Percentiles rank a stretch among this genome's conserved stretches.
These are phyloP conservation scores for Anastatus disparis DNA, from an alignment of 1,140 invertebrate genomes.

Conservation along the genomic window DNA sequence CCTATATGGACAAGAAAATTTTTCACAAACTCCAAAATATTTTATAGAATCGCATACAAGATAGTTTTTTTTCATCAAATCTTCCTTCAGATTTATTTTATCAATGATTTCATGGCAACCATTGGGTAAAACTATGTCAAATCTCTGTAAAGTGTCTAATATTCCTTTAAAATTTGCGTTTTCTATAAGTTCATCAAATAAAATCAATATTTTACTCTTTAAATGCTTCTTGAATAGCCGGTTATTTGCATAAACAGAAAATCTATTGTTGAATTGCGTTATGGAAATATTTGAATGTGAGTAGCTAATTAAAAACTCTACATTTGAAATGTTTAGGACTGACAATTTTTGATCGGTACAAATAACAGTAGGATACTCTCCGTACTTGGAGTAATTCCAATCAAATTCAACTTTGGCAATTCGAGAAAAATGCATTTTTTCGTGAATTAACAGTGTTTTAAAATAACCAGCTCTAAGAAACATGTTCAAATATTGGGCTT, in stretches of 20 bases:
- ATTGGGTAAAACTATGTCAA: slow-evolving; percentile 47
- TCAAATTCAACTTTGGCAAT: slow-evolving; percentile 48
- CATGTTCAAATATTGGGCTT: slow-evolving; percentile 51
- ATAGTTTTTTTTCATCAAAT: slow-evolving; percentile 52
- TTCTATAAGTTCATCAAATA: slow-evolving; percentile 57
- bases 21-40: slow-evolving; percentile 57
- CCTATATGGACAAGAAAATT: slow-evolving; percentile 52
- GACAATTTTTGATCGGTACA: slow-evolving; percentile 59
- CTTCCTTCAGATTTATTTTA: slow-evolving; percentile 47
- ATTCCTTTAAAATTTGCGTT: slow-evolving; percentile 56
- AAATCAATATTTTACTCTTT: slow-evolving; percentile 53
- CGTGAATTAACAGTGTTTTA: slow-evolving; percentile 50
- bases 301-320: slow-evolving; percentile 61
- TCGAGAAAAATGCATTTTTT: slow-evolving; percentile 45
- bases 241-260: slow-evolving; percentile 60
- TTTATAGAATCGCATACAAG: slow-evolving; percentile 59
- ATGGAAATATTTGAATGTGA: slow-evolving; percentile 54
- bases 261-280: slow-evolving; percentile 59
- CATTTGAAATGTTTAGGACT: slow-evolving; percentile 57
- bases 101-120: slow-evolving; percentile 44
- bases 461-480: slow-evolving; percentile 46
- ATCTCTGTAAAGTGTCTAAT: slow-evolving; percentile 54
- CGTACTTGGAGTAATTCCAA: slow-evolving; percentile 52
- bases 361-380: slow-evolving; percentile 57
- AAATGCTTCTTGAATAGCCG: slow-evolving; percentile 42